These are phyloP conservation scores for Drosophila nannoptera DNA, from an alignment of 1,140 invertebrate species.

Conservation along the genomic window DNA sequence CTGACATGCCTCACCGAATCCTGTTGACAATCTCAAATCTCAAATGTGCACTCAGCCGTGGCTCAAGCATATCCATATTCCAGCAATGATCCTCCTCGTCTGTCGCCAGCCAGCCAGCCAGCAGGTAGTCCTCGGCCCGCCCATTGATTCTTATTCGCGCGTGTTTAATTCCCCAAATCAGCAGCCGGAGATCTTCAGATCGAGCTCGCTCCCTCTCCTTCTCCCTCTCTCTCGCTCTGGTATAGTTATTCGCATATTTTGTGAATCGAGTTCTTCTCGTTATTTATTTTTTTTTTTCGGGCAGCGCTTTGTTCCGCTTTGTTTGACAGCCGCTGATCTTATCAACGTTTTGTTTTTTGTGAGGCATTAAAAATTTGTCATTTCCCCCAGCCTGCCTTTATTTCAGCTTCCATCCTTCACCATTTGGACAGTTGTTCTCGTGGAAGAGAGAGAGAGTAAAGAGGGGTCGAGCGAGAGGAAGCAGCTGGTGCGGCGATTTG, in stretches of 20 bases:
- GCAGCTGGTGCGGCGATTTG: constrained; percentile 54
- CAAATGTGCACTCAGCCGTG: constrained; percentile 59
- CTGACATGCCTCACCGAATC: constrained; percentile 41
- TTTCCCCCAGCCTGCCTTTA: constrained; percentile 39
- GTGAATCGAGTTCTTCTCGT: constrained; percentile 14
- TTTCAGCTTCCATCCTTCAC: constrained; percentile 7
- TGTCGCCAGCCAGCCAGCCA: not conserved
- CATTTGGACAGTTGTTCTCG: constrained; percentile 3
- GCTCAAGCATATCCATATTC: constrained; percentile 45
- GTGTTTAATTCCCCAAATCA: constrained; percentile 75
- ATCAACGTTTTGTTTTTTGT: constrained; percentile 73
- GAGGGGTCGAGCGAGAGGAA: constrained; percentile 35
- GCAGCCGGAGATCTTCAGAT: constrained; percentile 64
- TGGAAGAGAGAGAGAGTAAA: not conserved
- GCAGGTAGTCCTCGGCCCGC: constrained; percentile 51
- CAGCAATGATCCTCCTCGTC: constrained; percentile 41
- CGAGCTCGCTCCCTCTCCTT: constrained; percentile 17
- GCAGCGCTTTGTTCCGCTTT: constrained; percentile 60
- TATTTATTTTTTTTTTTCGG: constrained; percentile 34
- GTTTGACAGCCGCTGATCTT: constrained; percentile 70
- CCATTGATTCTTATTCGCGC: constrained; percentile 74
- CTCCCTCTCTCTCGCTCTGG: constrained; percentile 53
- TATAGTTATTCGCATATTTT: constrained; percentile 18
- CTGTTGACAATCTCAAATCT: constrained; percentile 67
- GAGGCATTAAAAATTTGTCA: constrained; percentile 77